Evolutionary conservation across 2,113 vertebrate genomes (phyloP), one percentile per base, ranked within the genome.

Genomic region (Calypte anna): DNA sequence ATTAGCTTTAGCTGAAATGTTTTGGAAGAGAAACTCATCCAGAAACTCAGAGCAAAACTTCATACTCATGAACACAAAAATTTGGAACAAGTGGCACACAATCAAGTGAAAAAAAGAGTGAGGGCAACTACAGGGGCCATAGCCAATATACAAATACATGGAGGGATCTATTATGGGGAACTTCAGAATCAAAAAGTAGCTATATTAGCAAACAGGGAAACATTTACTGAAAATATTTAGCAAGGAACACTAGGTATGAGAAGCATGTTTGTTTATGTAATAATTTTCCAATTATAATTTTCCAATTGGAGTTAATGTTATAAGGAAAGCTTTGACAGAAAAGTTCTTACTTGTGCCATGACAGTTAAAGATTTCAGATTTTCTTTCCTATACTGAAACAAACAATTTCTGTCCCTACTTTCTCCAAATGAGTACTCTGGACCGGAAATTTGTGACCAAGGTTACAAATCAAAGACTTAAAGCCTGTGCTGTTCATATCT

Each of bases 391-490:
- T 81, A 57, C 21, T 17, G 23, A 23, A 81, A 82, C 7, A 75
- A 78, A n/a, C 20, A 25, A 69, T 46, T 69, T 73, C 40, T 87
- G 46, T 22, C 40, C 67, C 36, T 66, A 1, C 36, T 62, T 58
- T 40, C n/a, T 91, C 36, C 57, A 92, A 46, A 57, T 28, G 21
- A 82, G 50, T 61, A 50, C 13, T 86, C 15, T 22, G 40, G 74
- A 84, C 27, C 36, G 43, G 18, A 79, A 55, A 76, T 53, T 82
- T 70, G 67, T 70, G 76, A 74, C 25, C 63, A 83, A 77, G 6
- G 33, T 59, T 90, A 25, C 12, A 73, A 92, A 88, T 70, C 38
- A 86, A 92, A 86, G 51, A 46, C 4, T 72, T 82, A 30, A 77
- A 5, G 18, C 33, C 40, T 44, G 17, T 62, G 22, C 46, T 63